phyloP scores from a whole-genome alignment of 2,888 invertebrate genomes.

The Sceliomorpha sp. region DNA sequence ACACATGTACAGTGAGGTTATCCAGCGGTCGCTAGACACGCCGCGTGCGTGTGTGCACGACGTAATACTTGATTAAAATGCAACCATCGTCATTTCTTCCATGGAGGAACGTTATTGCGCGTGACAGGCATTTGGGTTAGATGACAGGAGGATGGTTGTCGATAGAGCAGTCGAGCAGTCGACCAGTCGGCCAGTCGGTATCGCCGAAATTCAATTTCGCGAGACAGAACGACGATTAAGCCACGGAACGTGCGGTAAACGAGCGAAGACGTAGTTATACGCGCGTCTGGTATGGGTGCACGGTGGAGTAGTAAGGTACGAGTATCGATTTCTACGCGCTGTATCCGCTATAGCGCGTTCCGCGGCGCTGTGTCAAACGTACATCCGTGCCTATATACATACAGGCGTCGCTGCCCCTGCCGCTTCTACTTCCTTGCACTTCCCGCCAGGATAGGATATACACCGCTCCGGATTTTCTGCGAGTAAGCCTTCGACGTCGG shows the following conservation, averaged over 20 bases:
- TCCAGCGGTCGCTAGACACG: too few relatives aligned
- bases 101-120: too few relatives aligned
- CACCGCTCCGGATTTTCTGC: too few relatives aligned
- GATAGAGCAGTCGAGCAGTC: too few relatives aligned
- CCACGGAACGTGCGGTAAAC: slow-evolving; percentile 13
- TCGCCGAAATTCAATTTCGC: slow-evolving; percentile 24
- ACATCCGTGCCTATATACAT: not conserved
- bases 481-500: too few relatives aligned
- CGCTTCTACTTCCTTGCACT: not conserved
- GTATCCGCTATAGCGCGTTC: not conserved
- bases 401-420: not conserved
- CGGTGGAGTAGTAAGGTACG: not conserved
- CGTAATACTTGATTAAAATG: too few relatives aligned
- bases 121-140: too few relatives aligned
- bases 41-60: too few relatives aligned
- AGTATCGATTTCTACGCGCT: slow-evolving; percentile 17
- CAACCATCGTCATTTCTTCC: too few relatives aligned
- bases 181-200: slow-evolving; percentile 8
- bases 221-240: slow-evolving; percentile 21
- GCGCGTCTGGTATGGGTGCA: slow-evolving; percentile 10
- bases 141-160: not conserved
- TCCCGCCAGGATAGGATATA: not conserved
- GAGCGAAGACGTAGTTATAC: slow-evolving; percentile 21
- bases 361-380: slow-evolving; percentile 1
- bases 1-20: too few relatives aligned